phyloP scores from a whole-genome alignment of 2,888 invertebrate species.

The Acanthosepion lycidas region DNA sequence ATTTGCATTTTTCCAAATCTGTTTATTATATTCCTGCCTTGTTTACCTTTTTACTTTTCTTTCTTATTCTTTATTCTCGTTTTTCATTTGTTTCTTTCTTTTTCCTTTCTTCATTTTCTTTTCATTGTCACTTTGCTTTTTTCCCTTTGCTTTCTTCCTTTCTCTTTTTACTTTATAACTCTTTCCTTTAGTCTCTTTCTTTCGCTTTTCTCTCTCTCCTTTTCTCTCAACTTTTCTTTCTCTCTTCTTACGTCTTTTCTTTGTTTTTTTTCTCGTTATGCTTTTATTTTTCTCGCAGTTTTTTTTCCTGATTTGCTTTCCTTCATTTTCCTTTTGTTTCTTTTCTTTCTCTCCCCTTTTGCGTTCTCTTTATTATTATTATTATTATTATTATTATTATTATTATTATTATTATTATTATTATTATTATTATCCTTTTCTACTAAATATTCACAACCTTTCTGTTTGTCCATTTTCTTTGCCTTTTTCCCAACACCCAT shows the following conservation, averaged over 20 bases:
- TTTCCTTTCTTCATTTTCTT: background rate
- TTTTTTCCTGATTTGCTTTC: background rate
- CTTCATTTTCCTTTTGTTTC: background rate
- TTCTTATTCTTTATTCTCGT: background rate
- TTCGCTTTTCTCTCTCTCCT: background rate
- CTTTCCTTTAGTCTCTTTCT: background rate
- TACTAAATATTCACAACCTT: background rate
- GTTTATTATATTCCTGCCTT: background rate
- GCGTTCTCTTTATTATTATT: background rate
- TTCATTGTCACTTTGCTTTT: background rate
- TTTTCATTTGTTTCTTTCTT: background rate
- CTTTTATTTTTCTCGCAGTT: background rate
- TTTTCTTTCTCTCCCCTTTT: background rate
- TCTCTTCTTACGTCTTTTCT: fast-evolving
- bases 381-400: background rate
- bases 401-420: background rate
- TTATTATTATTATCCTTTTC: background rate
- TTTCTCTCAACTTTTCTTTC: background rate
- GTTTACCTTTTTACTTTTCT: background rate
- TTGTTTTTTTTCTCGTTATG: background rate
- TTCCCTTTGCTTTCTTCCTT: background rate
- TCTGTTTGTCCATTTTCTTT: background rate
- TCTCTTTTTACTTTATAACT: background rate
- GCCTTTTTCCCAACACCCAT: background rate
- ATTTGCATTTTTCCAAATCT: background rate